A percentile compares a stretch with the other conserved stretches of the same genome.
Conservation (phyloP, 2,888 invertebrate species). For the Diadromus collaris region DNA sequence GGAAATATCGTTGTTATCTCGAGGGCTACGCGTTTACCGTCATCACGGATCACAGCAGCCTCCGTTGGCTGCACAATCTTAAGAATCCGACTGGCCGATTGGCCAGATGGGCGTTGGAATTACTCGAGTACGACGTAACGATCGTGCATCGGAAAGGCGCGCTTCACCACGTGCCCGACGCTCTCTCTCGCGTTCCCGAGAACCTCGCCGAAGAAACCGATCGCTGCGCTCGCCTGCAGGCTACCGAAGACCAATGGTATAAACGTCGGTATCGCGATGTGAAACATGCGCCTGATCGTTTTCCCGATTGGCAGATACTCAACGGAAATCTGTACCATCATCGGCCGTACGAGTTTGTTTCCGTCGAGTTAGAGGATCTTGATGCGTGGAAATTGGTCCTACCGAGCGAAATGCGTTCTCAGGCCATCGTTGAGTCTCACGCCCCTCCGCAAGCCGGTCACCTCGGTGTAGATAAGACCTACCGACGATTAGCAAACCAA, state of each 20-base stretch:
- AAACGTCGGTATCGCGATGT: background rate
- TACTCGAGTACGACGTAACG: slow-evolving; percentile 55
- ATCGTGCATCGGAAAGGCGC: slow-evolving; percentile 49
- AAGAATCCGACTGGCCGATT: slow-evolving; percentile 64
- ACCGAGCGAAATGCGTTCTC: background rate
- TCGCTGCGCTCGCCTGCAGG: background rate
- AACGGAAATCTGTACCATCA: slow-evolving; percentile 5
- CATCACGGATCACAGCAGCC: slow-evolving; percentile 64
- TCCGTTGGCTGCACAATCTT: slow-evolving; percentile 63
- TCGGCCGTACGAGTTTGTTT: background rate
- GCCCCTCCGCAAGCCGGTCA: background rate
- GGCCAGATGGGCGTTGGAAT: slow-evolving; percentile 64
- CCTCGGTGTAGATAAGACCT: background rate
- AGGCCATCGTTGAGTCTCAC: background rate
- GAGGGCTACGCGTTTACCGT: slow-evolving; percentile 61
- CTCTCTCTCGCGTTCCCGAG: slow-evolving; percentile 56
- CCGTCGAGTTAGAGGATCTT: background rate
- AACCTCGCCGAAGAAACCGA: background rate
- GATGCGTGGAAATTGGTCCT: background rate
- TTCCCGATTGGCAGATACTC: slow-evolving; percentile 17
- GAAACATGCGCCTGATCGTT: background rate
- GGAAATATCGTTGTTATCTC: slow-evolving; percentile 44
- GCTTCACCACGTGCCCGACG: slow-evolving; percentile 54
- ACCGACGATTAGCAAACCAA: background rate
- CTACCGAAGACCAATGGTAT: slow-evolving; percentile 28